Conservation (phyloP, 2,113 vertebrate species). For the Gallinago media region DNA sequence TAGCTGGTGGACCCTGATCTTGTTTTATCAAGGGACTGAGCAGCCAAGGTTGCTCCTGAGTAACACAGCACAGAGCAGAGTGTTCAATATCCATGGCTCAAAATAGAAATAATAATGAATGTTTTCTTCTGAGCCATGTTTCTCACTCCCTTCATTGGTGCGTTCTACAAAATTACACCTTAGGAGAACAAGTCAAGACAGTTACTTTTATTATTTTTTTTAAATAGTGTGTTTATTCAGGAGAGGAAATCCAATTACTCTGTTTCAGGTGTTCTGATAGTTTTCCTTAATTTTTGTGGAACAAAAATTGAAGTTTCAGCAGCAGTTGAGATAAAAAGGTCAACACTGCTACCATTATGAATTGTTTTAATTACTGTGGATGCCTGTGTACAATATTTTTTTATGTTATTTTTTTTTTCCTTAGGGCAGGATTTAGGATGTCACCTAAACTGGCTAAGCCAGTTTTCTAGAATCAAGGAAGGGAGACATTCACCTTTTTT, state of each 20-base stretch:
- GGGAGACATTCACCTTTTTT: background rate
- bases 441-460: background rate
- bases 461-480: background rate
- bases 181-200: background rate
- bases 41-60: fast-evolving
- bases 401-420: background rate
- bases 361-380: background rate
- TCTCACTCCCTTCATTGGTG: background rate
- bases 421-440: background rate
- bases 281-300: background rate
- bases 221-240: background rate
- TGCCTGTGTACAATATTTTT: background rate
- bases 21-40: background rate
- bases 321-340: background rate
- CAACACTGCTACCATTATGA: too few species aligned
- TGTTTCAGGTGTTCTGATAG: background rate
- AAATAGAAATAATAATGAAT: background rate
- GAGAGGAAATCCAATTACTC: fast-evolving
- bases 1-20: fast-evolving
- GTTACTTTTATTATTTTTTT: background rate
- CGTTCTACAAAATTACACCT: background rate
- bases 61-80: background rate
- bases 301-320: background rate
- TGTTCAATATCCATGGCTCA: background rate
- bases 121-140: background rate